A percentile compares a stretch with the other conserved stretches of the same genome.
phyloP scores from a whole-genome alignment of 2,113 vertebrate genomes.

The Chionodraco myersi region DNA sequence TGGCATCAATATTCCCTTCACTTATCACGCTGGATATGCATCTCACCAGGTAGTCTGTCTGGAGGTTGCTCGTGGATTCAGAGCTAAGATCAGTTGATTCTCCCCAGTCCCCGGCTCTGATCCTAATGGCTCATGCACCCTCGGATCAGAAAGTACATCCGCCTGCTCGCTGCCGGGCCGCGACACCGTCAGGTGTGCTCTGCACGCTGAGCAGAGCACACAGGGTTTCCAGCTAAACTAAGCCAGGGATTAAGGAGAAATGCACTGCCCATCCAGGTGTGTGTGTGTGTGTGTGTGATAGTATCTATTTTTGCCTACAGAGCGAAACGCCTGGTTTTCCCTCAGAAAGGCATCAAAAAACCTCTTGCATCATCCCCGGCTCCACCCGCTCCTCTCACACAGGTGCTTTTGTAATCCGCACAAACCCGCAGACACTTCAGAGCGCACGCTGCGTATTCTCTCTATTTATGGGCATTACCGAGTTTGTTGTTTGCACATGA shows the following conservation, averaged over 20 bases:
- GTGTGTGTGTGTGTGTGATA: slow-evolving; percentile 51
- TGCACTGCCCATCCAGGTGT: slow-evolving; percentile 73
- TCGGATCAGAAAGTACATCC: slow-evolving; percentile 67
- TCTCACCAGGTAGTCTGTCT: slow-evolving; percentile 71
- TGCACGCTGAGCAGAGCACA: slow-evolving; percentile 64
- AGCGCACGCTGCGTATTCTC: slow-evolving; percentile 18
- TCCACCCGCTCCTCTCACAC: slow-evolving; percentile 42
- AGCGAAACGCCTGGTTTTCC: slow-evolving; percentile 54
- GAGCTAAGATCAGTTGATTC: slow-evolving; percentile 66
- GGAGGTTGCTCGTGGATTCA: slow-evolving; percentile 64
- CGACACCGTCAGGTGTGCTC: slow-evolving; percentile 69
- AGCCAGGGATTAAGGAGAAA: slow-evolving; percentile 67
- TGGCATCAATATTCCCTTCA: slow-evolving; percentile 64
- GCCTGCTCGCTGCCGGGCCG: slow-evolving; percentile 37
- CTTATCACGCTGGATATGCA: slow-evolving; percentile 51
- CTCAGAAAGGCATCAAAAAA: slow-evolving; percentile 59
- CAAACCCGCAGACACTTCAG: slow-evolving; percentile 30
- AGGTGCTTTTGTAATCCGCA: slow-evolving; percentile 54
- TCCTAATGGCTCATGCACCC: slow-evolving; percentile 67
- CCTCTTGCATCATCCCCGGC: slow-evolving; percentile 50
- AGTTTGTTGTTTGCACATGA: slow-evolving; percentile 21
- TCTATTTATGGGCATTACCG: slow-evolving; percentile 23
- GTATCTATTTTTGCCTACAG: slow-evolving; percentile 65
- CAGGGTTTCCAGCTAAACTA: slow-evolving; percentile 64
- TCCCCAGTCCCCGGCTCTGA: slow-evolving; percentile 68